Conservation (phyloP, 2,797 vertebrate species). For the Peromyscus nudipes region DNA sequence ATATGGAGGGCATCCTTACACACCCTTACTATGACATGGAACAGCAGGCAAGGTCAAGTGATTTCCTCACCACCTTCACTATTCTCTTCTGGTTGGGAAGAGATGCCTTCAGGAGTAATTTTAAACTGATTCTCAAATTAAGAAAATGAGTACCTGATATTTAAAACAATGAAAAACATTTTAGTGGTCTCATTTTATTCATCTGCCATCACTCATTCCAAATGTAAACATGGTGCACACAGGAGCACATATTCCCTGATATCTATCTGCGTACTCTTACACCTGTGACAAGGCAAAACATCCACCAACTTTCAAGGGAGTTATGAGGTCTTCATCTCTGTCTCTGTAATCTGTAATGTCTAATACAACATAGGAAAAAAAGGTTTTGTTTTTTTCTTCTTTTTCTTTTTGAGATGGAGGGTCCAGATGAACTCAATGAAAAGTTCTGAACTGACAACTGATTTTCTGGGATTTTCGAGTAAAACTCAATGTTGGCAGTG, state of each 20-base stretch:
- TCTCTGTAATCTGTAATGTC: conserved; percentile 73
- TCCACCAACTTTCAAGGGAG: conserved; percentile 65
- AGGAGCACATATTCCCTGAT: conserved; percentile 83
- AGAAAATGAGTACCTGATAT: conserved; percentile 78
- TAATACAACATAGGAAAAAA: conserved; percentile 64
- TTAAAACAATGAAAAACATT: conserved; percentile 80
- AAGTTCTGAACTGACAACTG: conserved; percentile 77
- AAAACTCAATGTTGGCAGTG: conserved; percentile 79
- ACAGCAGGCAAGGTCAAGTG: conserved; percentile 66
- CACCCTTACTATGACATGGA: conserved; percentile 38
- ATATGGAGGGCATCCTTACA: conserved; percentile 71
- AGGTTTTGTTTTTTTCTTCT: neutral
- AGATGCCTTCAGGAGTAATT: conserved; percentile 72
- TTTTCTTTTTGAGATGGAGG: conserved; percentile 48
- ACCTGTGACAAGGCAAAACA: conserved; percentile 49
- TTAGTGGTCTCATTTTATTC: conserved; percentile 83
- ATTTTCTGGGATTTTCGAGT: conserved; percentile 73
- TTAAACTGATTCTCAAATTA: conserved; percentile 82
- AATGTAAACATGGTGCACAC: conserved; percentile 88
- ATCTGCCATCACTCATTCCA: conserved; percentile 79
- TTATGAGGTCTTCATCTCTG: conserved; percentile 74
- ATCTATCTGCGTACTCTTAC: conserved; percentile 81
- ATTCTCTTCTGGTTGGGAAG: conserved; percentile 77
- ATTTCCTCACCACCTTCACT: conserved; percentile 74
- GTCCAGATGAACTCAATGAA: conserved; percentile 65